Base-by-base conservation (phyloP, 2,888 invertebrate species). In the Erynnis tages region DNA sequence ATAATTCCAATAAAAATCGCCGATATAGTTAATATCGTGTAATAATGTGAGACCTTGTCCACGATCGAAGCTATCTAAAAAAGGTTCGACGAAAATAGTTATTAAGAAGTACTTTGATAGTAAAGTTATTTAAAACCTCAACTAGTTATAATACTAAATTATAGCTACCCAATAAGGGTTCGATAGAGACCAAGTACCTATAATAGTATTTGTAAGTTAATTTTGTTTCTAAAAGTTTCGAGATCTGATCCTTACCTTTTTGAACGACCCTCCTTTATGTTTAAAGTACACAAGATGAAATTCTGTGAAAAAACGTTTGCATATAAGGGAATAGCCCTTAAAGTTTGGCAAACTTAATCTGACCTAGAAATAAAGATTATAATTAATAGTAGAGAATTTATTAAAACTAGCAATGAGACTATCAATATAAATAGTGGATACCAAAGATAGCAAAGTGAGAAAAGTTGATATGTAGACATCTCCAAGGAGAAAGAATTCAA, bases 171-270 rank as follows among this genome's bases (percentile, higher is more conserved):
- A n/a, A n/a, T n/a, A n/a, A n/a, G n/a, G n/a, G n/a, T n/a, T n/a
- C n/a, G n/a, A n/a, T n/a, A n/a, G n/a, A n/a, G n/a, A n/a, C n/a
- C n/a, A n/a, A n/a, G n/a, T n/a, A n/a, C n/a, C n/a, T n/a, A n/a
- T n/a, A n/a, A n/a, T n/a, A n/a, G n/a, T n/a, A n/a, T n/a, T n/a
- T n/a, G n/a, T n/a, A n/a, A n/a, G n/a, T n/a, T n/a, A n/a, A n/a
- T n/a, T n/a, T n/a, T n/a, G n/a, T n/a, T n/a, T n/a, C n/a, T n/a
- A n/a, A n/a, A n/a, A n/a, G n/a, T n/a, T n/a, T n/a, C n/a, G n/a
- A n/a, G n/a, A n/a, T n/a, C n/a, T n/a, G n/a, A n/a, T n/a, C n/a
- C 34, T 45, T 34, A 45, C 45, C 34, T 34, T 10, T 17, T 46
- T 21, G 25, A 25, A 46, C 1, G 25, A 14, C 11, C 10, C 11